Evolutionary conservation across 2,797 vertebrate species (phyloP).

Genomic region (Acanthiza pusilla): DNA sequence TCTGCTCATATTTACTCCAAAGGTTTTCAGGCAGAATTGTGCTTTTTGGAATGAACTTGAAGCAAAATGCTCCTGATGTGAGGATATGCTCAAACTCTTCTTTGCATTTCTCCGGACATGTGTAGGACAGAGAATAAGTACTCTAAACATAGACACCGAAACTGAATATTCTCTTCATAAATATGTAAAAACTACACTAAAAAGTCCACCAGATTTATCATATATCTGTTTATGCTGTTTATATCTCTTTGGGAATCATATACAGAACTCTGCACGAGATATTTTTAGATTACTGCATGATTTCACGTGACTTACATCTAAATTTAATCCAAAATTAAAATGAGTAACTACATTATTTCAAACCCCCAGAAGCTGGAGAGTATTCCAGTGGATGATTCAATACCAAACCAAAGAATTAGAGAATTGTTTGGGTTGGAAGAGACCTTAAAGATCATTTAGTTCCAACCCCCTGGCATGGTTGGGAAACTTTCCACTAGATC

Average conservation of each 20-base stretch:
- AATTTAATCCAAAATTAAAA: slow-evolving; percentile 32
- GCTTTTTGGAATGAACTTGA: neutral
- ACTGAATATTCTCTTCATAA: neutral
- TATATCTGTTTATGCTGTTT: neutral
- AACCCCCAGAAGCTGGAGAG: neutral
- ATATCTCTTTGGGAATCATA: neutral
- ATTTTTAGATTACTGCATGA: slow-evolving; percentile 42
- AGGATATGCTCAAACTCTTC: neutral
- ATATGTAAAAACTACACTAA: neutral
- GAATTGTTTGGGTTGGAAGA: neutral
- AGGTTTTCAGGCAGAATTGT: neutral
- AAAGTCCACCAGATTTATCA: neutral
- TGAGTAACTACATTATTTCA: neutral
- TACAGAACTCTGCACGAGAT: neutral
- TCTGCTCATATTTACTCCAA: neutral
- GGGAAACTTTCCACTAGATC: neutral
- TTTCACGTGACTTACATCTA: slow-evolving; percentile 40
- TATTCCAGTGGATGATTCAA: neutral
- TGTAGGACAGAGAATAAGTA: neutral
- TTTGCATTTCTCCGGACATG: neutral
- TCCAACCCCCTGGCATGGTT: neutral
- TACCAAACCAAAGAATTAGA: neutral
- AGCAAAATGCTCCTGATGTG: neutral
- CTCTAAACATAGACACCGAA: neutral
- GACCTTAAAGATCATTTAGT: neutral